Evolutionary conservation across 2,888 invertebrate genomes (phyloP), one percentile per base, ranked within the genome.

Genomic region (Acronicta leporina): DNA sequence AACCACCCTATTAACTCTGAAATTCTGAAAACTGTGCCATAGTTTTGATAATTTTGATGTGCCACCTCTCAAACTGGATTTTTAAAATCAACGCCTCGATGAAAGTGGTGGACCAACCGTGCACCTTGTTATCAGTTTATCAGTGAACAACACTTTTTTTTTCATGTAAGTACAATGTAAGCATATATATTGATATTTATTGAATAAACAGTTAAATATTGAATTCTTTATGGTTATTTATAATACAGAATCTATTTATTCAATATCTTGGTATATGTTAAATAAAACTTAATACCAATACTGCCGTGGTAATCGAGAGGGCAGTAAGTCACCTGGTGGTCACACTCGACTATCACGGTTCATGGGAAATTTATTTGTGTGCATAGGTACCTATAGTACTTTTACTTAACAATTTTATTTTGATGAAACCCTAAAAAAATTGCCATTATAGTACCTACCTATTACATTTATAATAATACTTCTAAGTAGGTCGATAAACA

Each of bases 1-100:
- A 60, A 63, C 63, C 77, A 77, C 75, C 75, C 87, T 82, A 83
- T 81, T 83, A 83, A 38, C 58, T 51, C 55, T 56, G 55, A 67
- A 78, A 61, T 56, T 49, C 55, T 56, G 55, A 67, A 78, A 64
- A 70, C 67, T 80, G 79, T 83, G 77, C 77, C 66, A 65, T 70
- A 71, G 48, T 70, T 72, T 63, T 64, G 38, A 53, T 54, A 64
- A 38, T 38, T 38, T 38, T 38, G n/a, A 38, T 38, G 75, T 75
- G 68, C 48, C 54, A 56, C 44, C 30, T 27, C 35, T 47, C 47
- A 25, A 20, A 56, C 20, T 49, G 65, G 59, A 72, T 68, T 66
- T 45, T 49, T 20, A 4, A 53, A 50, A 53, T 25, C 20, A 46
- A 48, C 46, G 27, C 15, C 16, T 62, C 53, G 9, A 68, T 68